Evolutionary conservation across 2,888 invertebrate species (phyloP), one percentile per base, ranked within the genome.

Genomic region (Andrena camellia): DNA sequence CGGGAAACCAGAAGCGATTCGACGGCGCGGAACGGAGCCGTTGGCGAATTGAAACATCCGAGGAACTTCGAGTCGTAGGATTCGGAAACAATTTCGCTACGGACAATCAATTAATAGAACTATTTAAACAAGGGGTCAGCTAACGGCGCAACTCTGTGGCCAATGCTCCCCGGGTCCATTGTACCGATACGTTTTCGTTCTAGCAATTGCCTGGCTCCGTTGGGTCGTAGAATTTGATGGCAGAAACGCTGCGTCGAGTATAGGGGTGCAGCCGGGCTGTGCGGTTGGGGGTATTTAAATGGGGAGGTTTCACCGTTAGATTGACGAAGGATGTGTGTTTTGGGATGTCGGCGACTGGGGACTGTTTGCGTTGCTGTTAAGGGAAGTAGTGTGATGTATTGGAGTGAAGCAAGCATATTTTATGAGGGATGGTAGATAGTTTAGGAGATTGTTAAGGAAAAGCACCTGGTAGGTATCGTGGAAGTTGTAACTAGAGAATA

Each of bases 141-240:
- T 57, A 5, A 35, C 5, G 13, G 8, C 10, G 31, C n/a, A 23
- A 20, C 10, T 10, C 42, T 29, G 17, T 8, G 66, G 60, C 60
- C 52, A 48, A 42, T 54, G 48, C 20, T n/a, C 69, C 54, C 69
- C 54, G 29, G 23, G 20, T 60, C 29, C 42, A 57, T 31, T 23
- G 42, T 80, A 81, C 86, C 82, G 82, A 87, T 84, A 66, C 59
- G 68, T 63, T 75, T 62, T 52, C 52, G 26, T 33, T 77, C 31
- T 50, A 60, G 33, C 52, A 20, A 62, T 13, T 66, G 67, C 62
- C 63, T n/a, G n/a, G 31, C 33, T 50, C 54, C 73, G 85, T 79
- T 74, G 78, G 81, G 85, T 87, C 84, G 79, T 87, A 84, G 79
- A 78, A 73, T 85, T 57, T 81, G 62, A 13, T 29, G 6, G 71